Evolutionary conservation across 2,113 vertebrate species (phyloP), one percentile per base, ranked within the genome.

Genomic region (Leptocoma aspasia): DNA sequence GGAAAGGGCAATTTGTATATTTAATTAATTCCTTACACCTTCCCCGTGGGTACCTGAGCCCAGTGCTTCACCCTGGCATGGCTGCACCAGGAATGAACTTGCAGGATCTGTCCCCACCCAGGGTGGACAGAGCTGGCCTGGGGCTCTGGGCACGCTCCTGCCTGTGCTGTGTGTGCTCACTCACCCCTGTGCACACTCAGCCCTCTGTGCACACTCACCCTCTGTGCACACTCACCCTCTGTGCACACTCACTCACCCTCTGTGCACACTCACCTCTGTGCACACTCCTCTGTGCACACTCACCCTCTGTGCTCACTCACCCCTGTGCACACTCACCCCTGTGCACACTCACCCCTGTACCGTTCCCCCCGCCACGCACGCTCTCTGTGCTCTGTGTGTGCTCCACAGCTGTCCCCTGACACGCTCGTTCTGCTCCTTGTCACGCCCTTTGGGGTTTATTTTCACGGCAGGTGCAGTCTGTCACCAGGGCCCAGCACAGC

Each of bases 371-470:
- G 18, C 33, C 10, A 7, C 39, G 56, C 42, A 30, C 2, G 0
- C 65, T 54, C 16, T 1, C 47, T 4, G 19, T 4, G 28, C 80
- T 50, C 73, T 13, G 15, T 14, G 60, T 10, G 1, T 41, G 57
- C 37, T 18, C 52, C 4, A 3, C 66, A 66, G 61, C 27, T 7
- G 30, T 31, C 41, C 31, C 39, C 59, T 28, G 35, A 49, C 33
- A 21, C 0, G 0, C 42, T 2, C 7, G 0, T 19, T 27, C 69
- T 77, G 59, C 53, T 49, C 26, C 33, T 50, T 6, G 19, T 27
- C 3, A 2, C 5, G 26, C 27, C 27, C 12, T 47, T 44, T 17
- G 30, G 35, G 9, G 17, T 68, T 65, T 24, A 28, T 41, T 65
- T 17, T 7, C 65, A 21, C 4, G 30, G 24, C 14, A 52, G 49